Conservation (phyloP, 2,113 vertebrate genomes). For the Aramus guarauna region DNA sequence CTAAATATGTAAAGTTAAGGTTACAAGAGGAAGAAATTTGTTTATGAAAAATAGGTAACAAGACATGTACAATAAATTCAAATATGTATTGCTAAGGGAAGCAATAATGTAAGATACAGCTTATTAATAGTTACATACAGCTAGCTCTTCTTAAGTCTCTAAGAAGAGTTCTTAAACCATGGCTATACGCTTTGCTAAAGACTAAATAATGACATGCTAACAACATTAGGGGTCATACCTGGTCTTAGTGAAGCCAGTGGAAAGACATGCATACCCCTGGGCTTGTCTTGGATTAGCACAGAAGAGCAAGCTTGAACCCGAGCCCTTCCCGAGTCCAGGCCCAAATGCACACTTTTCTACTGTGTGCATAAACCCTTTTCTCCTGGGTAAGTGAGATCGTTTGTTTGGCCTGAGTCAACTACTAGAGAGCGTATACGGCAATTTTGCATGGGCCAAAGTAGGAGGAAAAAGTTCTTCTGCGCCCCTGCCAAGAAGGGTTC, state of each 20-base stretch:
- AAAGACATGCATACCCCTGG: accelerated
- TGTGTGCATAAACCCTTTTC: not conserved
- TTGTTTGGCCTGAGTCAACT: not conserved
- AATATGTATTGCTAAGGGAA: not conserved
- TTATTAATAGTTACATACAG: not conserved
- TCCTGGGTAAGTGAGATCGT: not conserved
- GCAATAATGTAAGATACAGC: not conserved
- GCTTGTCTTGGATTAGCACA: not conserved
- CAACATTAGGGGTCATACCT: not conserved
- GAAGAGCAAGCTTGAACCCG: not conserved
- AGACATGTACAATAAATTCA: not conserved
- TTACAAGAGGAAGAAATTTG: not conserved
- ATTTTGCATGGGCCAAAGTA: not conserved
- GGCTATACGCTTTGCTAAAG: not conserved
- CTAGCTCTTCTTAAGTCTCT: not conserved
- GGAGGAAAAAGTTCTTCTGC: not conserved
- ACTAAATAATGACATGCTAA: not conserved
- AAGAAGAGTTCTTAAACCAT: not conserved
- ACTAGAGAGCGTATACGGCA: not conserved
- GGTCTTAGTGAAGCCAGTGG: not conserved
- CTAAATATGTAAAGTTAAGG: not conserved
- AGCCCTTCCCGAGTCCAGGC: not conserved
- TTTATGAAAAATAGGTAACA: not conserved
- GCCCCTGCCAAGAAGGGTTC: not conserved
- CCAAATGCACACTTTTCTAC: not conserved